Evolutionary conservation across 2,797 vertebrate genomes (phyloP).

Genomic region (Melanotaenia trifasciata): DNA sequence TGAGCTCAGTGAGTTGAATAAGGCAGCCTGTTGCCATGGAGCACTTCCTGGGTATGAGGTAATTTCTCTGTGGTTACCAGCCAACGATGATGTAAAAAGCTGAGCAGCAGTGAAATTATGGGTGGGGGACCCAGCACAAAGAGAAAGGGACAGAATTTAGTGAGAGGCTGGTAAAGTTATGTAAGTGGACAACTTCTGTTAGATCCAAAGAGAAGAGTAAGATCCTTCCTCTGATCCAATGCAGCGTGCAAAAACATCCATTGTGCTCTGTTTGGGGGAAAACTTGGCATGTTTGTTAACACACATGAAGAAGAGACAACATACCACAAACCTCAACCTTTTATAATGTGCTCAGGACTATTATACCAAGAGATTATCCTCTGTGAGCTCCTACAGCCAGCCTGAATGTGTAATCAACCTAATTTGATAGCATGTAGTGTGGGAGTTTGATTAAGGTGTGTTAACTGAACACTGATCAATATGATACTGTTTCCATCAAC

Average conservation of each 20-base stretch:
- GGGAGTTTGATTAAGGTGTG: neutral
- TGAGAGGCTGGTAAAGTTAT: conserved; percentile 47
- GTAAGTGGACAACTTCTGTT: conserved; percentile 38
- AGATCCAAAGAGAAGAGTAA: conserved; percentile 44
- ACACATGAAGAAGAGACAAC: neutral
- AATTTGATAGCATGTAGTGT: neutral
- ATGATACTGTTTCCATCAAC: neutral
- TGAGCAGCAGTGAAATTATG: conserved; percentile 66
- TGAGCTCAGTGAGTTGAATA: conserved; percentile 66
- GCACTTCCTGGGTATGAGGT: conserved; percentile 57
- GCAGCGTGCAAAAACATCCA: conserved; percentile 2
- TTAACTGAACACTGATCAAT: too few species aligned
- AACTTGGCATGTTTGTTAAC: neutral
- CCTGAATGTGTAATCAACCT: neutral
- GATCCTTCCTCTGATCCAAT: conserved; percentile 25
- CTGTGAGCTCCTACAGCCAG: neutral
- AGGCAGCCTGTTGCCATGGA: conserved; percentile 47
- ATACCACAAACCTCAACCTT: too few species aligned
- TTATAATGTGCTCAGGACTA: neutral
- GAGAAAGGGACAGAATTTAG: conserved; percentile 18
- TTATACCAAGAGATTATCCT: neutral
- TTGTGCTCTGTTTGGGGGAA: conserved; percentile 22
- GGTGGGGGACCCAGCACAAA: conserved; percentile 17
- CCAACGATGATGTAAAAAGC: conserved; percentile 65
- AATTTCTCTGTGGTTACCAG: conserved; percentile 69